A percentile compares a stretch with the other conserved stretches of the same genome.
These are phyloP conservation scores for Eulithis testata DNA, from an alignment of 2,888 invertebrate species.

Conservation along the genomic window DNA sequence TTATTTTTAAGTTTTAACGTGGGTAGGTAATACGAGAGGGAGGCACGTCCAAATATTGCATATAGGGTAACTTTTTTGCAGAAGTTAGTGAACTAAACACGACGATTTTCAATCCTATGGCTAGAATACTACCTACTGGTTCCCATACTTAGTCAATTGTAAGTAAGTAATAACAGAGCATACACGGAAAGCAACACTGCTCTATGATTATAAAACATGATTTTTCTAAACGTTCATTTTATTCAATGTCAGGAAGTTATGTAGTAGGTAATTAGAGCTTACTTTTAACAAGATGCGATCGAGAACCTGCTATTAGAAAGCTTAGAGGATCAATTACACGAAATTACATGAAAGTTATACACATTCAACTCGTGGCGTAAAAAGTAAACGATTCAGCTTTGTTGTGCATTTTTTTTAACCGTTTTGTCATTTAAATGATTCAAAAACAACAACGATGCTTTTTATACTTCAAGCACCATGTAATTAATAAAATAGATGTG, in stretches of 20 bases:
- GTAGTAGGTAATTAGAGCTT: conserved; percentile 46
- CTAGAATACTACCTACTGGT: background rate
- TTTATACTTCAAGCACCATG: too few species aligned
- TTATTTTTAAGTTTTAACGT: too few species aligned
- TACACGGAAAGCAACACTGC: conserved; percentile 9
- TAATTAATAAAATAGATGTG: too few species aligned
- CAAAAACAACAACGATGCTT: too few species aligned
- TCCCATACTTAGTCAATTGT: background rate
- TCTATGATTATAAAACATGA: conserved; percentile 19
- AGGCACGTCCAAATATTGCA: too few species aligned
- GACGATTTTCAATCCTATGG: too few species aligned
- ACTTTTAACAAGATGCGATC: conserved; percentile 46
- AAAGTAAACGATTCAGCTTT: too few species aligned
- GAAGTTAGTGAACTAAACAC: too few species aligned
- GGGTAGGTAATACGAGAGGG: too few species aligned
- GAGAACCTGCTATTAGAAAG: conserved; percentile 54
- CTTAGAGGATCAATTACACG: conserved; percentile 40
- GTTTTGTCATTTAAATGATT: too few species aligned
- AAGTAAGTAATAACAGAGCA: conserved; percentile 8
- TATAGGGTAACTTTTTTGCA: too few species aligned
- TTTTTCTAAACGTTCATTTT: conserved; percentile 52
- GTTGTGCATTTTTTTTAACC: too few species aligned
- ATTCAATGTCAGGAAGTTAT: conserved; percentile 56
- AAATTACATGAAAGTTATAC: conserved; percentile 40
- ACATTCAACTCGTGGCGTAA: conserved; percentile 19